These are phyloP conservation scores for Drosophila guanche DNA, from an alignment of 1,140 invertebrate species.

Conservation along the genomic window DNA sequence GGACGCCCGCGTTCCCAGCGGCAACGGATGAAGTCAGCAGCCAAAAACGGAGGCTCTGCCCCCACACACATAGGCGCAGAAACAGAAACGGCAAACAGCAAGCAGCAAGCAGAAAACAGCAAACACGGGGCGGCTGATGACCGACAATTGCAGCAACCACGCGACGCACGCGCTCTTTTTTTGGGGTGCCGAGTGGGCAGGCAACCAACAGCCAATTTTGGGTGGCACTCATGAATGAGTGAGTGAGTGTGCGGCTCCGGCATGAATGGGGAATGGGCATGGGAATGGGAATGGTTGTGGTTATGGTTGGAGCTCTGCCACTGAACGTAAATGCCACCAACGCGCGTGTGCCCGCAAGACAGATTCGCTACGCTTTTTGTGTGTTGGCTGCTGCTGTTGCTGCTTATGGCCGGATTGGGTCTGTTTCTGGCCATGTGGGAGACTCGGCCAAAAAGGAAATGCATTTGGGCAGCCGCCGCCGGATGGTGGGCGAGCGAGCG, in stretches of 20 bases:
- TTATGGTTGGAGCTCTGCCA: no score
- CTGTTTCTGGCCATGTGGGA: constrained; percentile 63
- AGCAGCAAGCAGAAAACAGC: constrained; percentile 15
- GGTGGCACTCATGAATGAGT: constrained; percentile 74
- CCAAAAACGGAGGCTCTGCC: constrained; percentile 31
- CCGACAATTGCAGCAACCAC: constrained; percentile 76
- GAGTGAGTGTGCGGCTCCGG: constrained; percentile 13
- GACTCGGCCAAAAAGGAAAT: constrained; percentile 79
- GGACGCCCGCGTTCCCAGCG: constrained; percentile 39
- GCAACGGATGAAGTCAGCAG: constrained; percentile 45
- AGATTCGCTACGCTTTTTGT: constrained; percentile 25
- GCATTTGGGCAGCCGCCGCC: constrained; percentile 68
- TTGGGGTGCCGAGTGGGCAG: constrained; percentile 48
- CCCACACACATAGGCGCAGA: no score
- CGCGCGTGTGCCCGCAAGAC: constrained; percentile 26
- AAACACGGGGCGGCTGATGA: constrained; percentile 47
- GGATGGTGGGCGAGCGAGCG: constrained; percentile 40
- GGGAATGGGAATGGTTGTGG: no score
- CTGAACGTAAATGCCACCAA: constrained; percentile 47
- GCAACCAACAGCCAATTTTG: constrained; percentile 66
- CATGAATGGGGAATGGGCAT: no score
- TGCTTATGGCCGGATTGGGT: constrained; percentile 39
- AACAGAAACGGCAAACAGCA: constrained; percentile 35
- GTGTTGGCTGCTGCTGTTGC: constrained; percentile 73
- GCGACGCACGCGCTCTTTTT: constrained; percentile 68